These are phyloP conservation scores for Tautogolabrus adspersus DNA, from an alignment of 2,113 vertebrate species.

Conservation along the genomic window DNA sequence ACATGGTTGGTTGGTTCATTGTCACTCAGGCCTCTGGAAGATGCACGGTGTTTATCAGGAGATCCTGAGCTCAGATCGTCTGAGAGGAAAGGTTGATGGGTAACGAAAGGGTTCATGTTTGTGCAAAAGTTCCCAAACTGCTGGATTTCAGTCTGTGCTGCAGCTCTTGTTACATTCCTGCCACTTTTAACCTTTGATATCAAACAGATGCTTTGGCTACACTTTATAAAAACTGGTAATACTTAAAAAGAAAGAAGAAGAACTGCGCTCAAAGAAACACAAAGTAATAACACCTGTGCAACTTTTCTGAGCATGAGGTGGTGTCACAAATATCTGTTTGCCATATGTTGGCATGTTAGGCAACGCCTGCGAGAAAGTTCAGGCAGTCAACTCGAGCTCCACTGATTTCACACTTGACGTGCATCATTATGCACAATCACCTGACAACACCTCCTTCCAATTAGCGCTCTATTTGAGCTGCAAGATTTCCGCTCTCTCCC, in stretches of 20 bases:
- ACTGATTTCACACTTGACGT: no score
- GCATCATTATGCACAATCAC: no score
- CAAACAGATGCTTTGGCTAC: constrained; percentile 2
- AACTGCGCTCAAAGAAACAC: neutral
- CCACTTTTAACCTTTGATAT: constrained; percentile 1
- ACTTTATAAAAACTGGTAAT: neutral
- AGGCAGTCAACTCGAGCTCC: no score
- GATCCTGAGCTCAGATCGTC: neutral
- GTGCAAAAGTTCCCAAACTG: neutral
- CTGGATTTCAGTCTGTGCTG: neutral
- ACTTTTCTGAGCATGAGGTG: neutral
- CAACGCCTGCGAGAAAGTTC: no score
- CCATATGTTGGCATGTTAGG: neutral
- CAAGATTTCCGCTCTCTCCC: no score
- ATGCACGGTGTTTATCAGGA: neutral
- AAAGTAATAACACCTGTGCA: neutral
- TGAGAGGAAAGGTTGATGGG: neutral
- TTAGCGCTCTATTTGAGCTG: no score
- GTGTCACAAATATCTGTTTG: neutral
- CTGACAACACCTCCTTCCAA: no score
- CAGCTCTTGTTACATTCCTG: constrained; percentile 2
- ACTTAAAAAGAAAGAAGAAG: neutral
- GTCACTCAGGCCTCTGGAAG: neutral
- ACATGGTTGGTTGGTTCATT: constrained; percentile 1
- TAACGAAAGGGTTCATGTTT: neutral